Evolutionary conservation across 1,140 invertebrate genomes (phyloP).

Genomic region (Drosophila lacteicornis): DNA sequence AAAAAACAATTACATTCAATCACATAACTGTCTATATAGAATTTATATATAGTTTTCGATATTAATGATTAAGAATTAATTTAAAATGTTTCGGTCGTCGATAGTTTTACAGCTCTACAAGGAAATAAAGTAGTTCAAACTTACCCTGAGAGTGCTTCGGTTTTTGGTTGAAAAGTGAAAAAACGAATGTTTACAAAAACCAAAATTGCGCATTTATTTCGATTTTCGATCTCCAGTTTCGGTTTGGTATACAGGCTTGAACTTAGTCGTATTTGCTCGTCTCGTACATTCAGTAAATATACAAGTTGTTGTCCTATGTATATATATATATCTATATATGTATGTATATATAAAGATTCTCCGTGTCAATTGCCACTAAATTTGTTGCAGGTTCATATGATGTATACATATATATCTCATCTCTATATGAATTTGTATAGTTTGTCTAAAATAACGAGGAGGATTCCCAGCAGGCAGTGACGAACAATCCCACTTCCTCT

Average conservation of each 20-base stretch:
- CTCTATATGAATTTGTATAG: slow-evolving; percentile 60
- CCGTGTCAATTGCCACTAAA: slow-evolving; percentile 59
- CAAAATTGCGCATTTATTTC: slow-evolving; percentile 68
- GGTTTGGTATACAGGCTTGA: slow-evolving; percentile 78
- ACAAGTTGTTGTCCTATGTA: slow-evolving; percentile 44
- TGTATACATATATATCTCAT: slow-evolving; percentile 46
- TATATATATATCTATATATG: slow-evolving; percentile 19
- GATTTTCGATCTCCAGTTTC: slow-evolving; percentile 36
- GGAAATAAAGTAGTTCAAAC: too few relatives aligned
- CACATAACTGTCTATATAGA: too few relatives aligned
- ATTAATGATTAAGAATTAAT: too few relatives aligned
- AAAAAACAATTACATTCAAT: too few relatives aligned
- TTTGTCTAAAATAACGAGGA: slow-evolving; percentile 69
- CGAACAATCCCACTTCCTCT: neutral
- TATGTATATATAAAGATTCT: slow-evolving; percentile 52
- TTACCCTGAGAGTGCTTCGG: neutral
- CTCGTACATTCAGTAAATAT: slow-evolving; percentile 46
- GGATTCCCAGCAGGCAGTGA: slow-evolving; percentile 15
- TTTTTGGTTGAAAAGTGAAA: neutral
- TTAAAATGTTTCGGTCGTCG: too few relatives aligned
- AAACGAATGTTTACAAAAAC: slow-evolving; percentile 51
- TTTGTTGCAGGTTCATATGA: slow-evolving; percentile 30
- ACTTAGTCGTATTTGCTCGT: slow-evolving; percentile 59
- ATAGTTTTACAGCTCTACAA: neutral
- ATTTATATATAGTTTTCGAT: too few relatives aligned